Conservation (phyloP, 2,888 invertebrate genomes). For the Metalampra italica region DNA sequence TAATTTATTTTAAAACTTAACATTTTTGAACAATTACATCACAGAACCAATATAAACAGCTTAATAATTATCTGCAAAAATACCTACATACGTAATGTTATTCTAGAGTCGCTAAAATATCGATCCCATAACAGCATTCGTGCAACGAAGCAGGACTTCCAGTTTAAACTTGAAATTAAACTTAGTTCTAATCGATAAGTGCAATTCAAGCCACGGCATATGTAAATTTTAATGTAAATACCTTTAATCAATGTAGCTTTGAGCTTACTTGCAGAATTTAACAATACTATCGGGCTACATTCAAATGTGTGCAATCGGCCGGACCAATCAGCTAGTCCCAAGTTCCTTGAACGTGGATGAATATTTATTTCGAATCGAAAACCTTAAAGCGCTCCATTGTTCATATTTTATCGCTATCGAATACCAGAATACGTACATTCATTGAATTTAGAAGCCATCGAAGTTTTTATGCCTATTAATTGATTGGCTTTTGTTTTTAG, state of each 20-base stretch:
- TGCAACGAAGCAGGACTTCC: constrained; percentile 4
- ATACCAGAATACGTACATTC: constrained; percentile 24
- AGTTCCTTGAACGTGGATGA: constrained; percentile 57
- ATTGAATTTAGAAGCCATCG: constrained; percentile 5
- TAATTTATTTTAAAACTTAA: too few species aligned
- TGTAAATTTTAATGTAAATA: constrained; percentile 70
- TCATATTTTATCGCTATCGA: constrained; percentile 51
- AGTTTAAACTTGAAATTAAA: constrained; percentile 13
- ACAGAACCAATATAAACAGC: too few species aligned
- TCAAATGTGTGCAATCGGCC: constrained; percentile 63
- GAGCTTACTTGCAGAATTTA: constrained; percentile 35
- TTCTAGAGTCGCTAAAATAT: background rate
- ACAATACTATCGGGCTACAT: constrained; percentile 70
- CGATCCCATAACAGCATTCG: constrained; percentile 7
- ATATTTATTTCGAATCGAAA: constrained; percentile 60
- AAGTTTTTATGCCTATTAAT: background rate
- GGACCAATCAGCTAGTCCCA: constrained; percentile 46
- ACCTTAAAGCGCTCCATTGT: constrained; percentile 52
- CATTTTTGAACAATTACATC: too few species aligned
- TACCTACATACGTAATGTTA: too few species aligned
- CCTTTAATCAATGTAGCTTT: constrained; percentile 66
- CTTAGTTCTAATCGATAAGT: constrained; percentile 54
- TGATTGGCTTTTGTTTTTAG: constrained; percentile 1
- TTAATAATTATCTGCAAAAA: too few species aligned
- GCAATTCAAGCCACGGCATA: constrained; percentile 67